These are phyloP conservation scores for Himalopsyche phryganea DNA, from an alignment of 1,140 invertebrate genomes.

Conservation along the genomic window DNA sequence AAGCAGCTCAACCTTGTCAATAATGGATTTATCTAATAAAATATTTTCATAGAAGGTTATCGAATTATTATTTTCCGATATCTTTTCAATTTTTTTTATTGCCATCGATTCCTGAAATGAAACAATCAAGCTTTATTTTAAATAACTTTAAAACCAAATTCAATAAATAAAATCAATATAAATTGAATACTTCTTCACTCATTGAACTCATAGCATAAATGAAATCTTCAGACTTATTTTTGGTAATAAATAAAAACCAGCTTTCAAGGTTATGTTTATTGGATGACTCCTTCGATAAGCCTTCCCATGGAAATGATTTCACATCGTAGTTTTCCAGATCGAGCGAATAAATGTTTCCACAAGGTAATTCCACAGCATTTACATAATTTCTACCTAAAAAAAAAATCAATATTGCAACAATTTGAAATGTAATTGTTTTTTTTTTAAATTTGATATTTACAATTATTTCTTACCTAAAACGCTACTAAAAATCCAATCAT, in stretches of 20 bases:
- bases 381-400: constrained; percentile 47
- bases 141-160: not conserved
- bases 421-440: not conserved
- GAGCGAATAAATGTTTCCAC: constrained; percentile 65
- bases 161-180: not conserved
- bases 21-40: constrained; percentile 41
- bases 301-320: constrained; percentile 30
- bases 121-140: not conserved
- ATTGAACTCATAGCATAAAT: not conserved
- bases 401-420: constrained; percentile 3
- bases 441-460: not conserved
- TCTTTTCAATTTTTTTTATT: constrained; percentile 40
- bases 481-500: constrained; percentile 56
- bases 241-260: not conserved
- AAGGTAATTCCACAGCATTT: constrained; percentile 68
- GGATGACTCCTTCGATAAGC: not conserved
- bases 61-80: constrained; percentile 36
- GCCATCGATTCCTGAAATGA: constrained; percentile 42
- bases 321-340: constrained; percentile 52
- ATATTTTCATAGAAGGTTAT: constrained; percentile 42
- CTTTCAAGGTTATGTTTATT: not conserved
- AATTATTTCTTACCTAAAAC: constrained; percentile 47
- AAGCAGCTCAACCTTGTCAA: constrained; percentile 48
- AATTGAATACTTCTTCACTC: not conserved
- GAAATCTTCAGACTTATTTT: not conserved